A percentile compares a stretch with the other conserved stretches of the same genome.
Conservation (phyloP, 1,140 invertebrate genomes). For the Eriosoma lanigerum region DNA sequence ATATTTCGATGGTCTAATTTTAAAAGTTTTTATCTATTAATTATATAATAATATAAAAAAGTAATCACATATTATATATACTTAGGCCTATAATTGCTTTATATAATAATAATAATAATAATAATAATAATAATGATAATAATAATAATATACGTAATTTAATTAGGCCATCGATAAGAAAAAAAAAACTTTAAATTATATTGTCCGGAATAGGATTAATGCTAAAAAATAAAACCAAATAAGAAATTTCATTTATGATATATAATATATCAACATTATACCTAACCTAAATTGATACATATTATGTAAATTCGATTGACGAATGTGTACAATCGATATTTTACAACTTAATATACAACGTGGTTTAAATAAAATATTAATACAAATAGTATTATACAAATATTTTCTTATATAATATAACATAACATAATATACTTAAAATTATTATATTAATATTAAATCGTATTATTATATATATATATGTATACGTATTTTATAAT, state of each 20-base stretch:
- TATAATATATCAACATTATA: not conserved
- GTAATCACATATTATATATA: not conserved
- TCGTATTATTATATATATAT: constrained; percentile 30
- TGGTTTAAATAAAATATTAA: constrained; percentile 15
- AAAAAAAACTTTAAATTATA: not conserved
- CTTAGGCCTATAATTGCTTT: constrained; percentile 1
- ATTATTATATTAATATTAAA: constrained; percentile 6
- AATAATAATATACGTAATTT: not conserved
- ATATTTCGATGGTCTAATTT: constrained; percentile 21
- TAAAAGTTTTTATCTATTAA: constrained; percentile 3
- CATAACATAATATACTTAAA: not conserved
- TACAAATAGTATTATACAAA: not conserved
- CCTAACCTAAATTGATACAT: not conserved
- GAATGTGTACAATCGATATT: constrained; percentile 6
- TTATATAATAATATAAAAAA: too few species aligned
- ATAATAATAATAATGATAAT: too few species aligned
- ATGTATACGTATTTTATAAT: constrained; percentile 26
- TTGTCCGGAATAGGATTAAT: not conserved
- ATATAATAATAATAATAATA: not conserved
- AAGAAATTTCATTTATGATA: not conserved
- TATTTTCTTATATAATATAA: constrained; percentile 29
- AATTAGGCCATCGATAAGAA: not conserved
- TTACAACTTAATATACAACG: constrained; percentile 22
- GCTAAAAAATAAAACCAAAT: not conserved
- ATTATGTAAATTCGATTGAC: not conserved